Percentiles rank a stretch among this genome's conserved stretches.
Conservation (phyloP, 2,113 vertebrate species). For the Bubo blakistoni region DNA sequence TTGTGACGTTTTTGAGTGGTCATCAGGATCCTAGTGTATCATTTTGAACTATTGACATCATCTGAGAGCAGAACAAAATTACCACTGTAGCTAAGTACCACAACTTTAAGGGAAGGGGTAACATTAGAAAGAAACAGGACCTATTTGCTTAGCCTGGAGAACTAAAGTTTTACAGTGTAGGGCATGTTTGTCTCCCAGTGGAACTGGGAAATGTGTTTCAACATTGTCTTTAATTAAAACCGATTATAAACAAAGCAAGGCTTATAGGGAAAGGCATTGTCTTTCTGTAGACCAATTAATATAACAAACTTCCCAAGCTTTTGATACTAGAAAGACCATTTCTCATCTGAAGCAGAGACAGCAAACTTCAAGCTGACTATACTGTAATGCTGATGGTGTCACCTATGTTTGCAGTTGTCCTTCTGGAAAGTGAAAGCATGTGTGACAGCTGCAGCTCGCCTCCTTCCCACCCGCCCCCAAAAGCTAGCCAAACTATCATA, state of each 20-base stretch:
- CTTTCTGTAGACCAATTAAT: background rate
- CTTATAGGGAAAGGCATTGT: background rate
- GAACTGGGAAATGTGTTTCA: slow-evolving; percentile 31
- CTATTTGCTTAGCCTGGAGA: background rate
- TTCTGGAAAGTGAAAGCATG: background rate
- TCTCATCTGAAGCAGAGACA: background rate
- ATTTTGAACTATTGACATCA: background rate
- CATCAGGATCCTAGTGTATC: background rate
- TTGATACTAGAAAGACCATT: background rate
- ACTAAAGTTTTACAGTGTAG: background rate
- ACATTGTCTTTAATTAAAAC: slow-evolving; percentile 35
- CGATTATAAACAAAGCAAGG: background rate
- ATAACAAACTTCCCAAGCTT: background rate
- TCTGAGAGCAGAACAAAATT: slow-evolving; percentile 14
- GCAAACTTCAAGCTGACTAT: background rate
- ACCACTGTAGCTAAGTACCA: background rate
- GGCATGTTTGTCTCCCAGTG: background rate
- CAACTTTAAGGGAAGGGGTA: background rate
- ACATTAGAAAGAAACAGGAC: background rate
- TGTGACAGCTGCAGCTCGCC: background rate
- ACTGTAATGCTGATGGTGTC: background rate
- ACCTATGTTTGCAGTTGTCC: background rate
- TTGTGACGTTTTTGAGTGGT: background rate
- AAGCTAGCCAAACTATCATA: background rate
- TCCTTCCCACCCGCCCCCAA: rapidly evolving